Percentiles rank a stretch among this genome's conserved stretches.
These are phyloP conservation scores for Cantharis rustica DNA, from an alignment of 2,888 invertebrate genomes.

Conservation along the genomic window DNA sequence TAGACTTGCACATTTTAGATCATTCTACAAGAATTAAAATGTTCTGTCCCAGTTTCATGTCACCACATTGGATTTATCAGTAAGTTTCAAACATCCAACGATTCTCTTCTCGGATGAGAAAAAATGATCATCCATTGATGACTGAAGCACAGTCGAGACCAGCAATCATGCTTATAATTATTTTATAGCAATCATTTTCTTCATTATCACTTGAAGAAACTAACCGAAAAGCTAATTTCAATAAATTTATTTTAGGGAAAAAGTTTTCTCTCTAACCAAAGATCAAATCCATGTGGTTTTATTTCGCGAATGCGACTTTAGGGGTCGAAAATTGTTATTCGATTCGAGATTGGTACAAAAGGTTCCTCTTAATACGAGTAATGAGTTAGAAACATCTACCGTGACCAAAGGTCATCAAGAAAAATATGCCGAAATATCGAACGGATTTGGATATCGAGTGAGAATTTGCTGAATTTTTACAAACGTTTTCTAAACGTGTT, in stretches of 20 bases:
- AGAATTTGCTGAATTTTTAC: conserved; percentile 36
- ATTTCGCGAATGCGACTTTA: conserved; percentile 84
- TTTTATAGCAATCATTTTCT: too few species aligned
- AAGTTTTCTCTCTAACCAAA: conserved; percentile 67
- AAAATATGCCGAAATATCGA: conserved; percentile 65
- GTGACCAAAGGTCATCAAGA: conserved; percentile 27
- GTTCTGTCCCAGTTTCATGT: too few species aligned
- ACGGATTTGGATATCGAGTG: conserved; percentile 70
- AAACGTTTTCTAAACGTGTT: background rate
- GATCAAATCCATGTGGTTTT: conserved; percentile 81
- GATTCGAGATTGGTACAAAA: conserved; percentile 76
- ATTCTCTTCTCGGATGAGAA: too few species aligned
- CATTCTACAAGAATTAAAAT: too few species aligned
- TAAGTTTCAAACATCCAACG: too few species aligned
- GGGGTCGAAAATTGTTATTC: conserved; percentile 79
- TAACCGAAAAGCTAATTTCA: background rate
- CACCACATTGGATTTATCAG: too few species aligned
- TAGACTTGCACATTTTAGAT: too few species aligned
- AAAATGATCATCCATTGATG: too few species aligned
- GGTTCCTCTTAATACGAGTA: conserved; percentile 53
- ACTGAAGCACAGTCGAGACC: too few species aligned
- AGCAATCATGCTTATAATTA: too few species aligned
- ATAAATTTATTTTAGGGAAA: conserved; percentile 51
- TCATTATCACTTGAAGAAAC: background rate
- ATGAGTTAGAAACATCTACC: background rate